These are phyloP conservation scores for Chloropsis hardwickii DNA, from an alignment of 2,113 vertebrate genomes.

Conservation along the genomic window DNA sequence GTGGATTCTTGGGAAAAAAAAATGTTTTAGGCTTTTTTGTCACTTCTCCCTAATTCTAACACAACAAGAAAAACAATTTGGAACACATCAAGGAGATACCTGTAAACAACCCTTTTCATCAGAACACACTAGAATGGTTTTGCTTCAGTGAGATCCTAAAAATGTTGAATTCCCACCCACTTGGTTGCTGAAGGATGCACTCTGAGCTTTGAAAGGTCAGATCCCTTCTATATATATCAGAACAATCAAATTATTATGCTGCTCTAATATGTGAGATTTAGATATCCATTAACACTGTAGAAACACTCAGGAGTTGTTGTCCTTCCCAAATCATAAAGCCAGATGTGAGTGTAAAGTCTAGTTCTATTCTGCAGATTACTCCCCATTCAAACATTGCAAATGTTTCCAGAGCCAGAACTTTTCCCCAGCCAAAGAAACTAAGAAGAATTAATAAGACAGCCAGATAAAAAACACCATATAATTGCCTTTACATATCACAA, in stretches of 20 bases:
- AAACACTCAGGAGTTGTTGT: not conserved
- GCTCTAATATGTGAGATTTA: not conserved
- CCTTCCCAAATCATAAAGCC: not conserved
- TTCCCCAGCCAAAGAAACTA: not conserved
- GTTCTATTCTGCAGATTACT: not conserved
- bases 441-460: not conserved
- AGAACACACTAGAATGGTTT: not conserved
- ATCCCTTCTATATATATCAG: not conserved
- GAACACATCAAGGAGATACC: not conserved
- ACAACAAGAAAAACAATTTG: not conserved
- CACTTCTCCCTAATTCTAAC: not conserved
- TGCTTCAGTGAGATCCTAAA: not conserved
- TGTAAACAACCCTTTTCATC: not conserved
- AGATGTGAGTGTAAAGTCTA: not conserved
- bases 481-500: not conserved
- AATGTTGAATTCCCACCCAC: not conserved
- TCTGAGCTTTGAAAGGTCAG: not conserved
- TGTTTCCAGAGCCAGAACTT: not conserved
- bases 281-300: not conserved
- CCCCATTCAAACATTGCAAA: not conserved
- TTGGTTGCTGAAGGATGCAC: not conserved
- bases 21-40: not conserved
- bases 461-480: accelerated
- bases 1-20: not conserved
- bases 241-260: not conserved